These are phyloP conservation scores for Adelges cooleyi DNA, from an alignment of 1,140 invertebrate genomes.

Conservation along the genomic window DNA sequence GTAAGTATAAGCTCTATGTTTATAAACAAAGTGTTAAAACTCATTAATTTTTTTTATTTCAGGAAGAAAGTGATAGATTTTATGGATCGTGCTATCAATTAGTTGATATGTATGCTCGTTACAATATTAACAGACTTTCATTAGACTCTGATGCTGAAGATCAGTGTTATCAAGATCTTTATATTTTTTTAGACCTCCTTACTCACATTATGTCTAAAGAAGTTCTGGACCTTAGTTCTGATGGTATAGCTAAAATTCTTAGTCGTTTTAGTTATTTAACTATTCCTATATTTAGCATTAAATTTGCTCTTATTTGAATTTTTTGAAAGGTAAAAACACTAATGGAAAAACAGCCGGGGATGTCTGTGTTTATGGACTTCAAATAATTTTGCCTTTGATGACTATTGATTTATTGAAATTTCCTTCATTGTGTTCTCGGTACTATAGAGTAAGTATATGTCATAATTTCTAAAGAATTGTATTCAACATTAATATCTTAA, in stretches of 20 bases:
- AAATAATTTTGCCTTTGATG: slow-evolving; percentile 64
- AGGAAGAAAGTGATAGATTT: slow-evolving; percentile 46
- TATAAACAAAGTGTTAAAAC: neutral
- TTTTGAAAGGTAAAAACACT: neutral
- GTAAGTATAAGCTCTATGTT: too few species aligned
- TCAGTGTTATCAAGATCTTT: slow-evolving; percentile 59
- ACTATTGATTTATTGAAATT: slow-evolving; percentile 60
- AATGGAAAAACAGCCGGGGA: slow-evolving; percentile 39
- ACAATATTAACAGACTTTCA: slow-evolving; percentile 45
- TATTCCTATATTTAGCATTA: too few species aligned
- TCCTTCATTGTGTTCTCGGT: slow-evolving; percentile 53
- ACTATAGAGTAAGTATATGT: slow-evolving; percentile 41
- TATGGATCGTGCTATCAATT: slow-evolving; percentile 51
- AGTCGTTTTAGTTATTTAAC: neutral
- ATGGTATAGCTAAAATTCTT: slow-evolving; percentile 1
- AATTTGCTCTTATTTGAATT: too few species aligned
- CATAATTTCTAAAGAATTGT: too few species aligned
- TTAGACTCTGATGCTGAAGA: slow-evolving; percentile 51
- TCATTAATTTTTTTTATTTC: slow-evolving; percentile 32
- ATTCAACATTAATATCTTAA: too few species aligned
- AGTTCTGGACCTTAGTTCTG: slow-evolving; percentile 49
- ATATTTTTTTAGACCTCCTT: slow-evolving; percentile 57
- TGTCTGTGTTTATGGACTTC: slow-evolving; percentile 57
- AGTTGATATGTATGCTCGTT: slow-evolving; percentile 60
- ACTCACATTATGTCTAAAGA: slow-evolving; percentile 59